Evolutionary conservation across 2,113 vertebrate genomes (phyloP).

Genomic region (Megatriorchis doriae): DNA sequence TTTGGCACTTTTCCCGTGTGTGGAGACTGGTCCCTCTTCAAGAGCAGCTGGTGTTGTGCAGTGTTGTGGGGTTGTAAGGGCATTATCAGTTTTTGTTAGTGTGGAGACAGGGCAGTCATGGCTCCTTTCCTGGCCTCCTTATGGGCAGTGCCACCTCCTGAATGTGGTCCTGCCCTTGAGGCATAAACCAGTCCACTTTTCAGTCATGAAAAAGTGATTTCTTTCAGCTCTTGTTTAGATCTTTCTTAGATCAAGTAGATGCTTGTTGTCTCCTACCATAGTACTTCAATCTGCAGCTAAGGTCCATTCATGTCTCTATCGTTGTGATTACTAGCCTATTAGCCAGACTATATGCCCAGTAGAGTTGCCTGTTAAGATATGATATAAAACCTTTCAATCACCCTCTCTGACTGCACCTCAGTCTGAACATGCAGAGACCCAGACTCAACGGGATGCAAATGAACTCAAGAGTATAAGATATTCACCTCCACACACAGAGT

Average conservation of each 20-base stretch:
- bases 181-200: not conserved
- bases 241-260: not conserved
- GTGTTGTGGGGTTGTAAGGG: rapidly evolving
- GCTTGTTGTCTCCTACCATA: not conserved
- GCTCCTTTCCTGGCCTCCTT: not conserved
- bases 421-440: not conserved
- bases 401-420: not conserved
- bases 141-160: not conserved
- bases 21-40: not conserved
- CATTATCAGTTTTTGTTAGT: not conserved
- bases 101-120: not conserved
- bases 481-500: not conserved
- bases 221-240: not conserved
- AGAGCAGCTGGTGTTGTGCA: not conserved
- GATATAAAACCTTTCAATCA: not conserved
- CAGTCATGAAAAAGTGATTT: not conserved
- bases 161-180: not conserved
- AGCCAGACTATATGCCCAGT: not conserved
- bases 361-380: not conserved
- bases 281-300: not conserved
- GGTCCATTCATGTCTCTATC: not conserved
- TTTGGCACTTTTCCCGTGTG: not conserved
- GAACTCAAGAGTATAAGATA: not conserved
- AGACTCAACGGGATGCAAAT: not conserved
- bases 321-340: not conserved